These are phyloP conservation scores for Oncorhynchus tshawytscha DNA, from an alignment of 2,113 vertebrate genomes.

Conservation along the genomic window DNA sequence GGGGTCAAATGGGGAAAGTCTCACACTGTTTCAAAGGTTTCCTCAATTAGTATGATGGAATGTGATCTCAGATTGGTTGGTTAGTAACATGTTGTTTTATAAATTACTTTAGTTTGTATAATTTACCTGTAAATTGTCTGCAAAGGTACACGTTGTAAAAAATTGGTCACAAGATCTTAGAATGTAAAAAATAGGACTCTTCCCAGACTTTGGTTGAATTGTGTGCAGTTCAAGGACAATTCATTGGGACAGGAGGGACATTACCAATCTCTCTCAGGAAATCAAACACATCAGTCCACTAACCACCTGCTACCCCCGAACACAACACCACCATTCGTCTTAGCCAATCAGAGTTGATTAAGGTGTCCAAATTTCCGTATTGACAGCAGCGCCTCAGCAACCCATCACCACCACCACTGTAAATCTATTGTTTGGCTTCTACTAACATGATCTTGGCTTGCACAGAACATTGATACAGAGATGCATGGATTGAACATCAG, in stretches of 20 bases:
- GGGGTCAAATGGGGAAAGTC: constrained; percentile 15
- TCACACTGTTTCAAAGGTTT: not conserved
- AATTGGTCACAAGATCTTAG: not conserved
- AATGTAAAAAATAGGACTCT: not conserved
- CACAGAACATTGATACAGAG: constrained; percentile 11
- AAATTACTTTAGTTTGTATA: too few species aligned
- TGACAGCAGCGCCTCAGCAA: constrained; percentile 7
- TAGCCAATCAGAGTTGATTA: constrained; percentile 42
- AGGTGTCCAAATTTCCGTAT: constrained; percentile 15
- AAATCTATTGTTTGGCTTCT: not conserved
- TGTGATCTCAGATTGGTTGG: not conserved
- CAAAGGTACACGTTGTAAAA: too few species aligned
- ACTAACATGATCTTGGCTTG: constrained; percentile 53
- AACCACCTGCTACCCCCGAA: constrained; percentile 43
- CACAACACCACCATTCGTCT: constrained; percentile 48
- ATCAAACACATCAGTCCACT: not conserved
- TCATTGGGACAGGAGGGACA: not conserved
- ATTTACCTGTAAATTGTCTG: too few species aligned
- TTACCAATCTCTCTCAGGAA: constrained; percentile 12
- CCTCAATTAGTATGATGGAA: not conserved
- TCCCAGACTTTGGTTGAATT: not conserved
- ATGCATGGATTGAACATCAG: not conserved
- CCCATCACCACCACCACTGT: not conserved
- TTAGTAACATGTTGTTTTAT: not conserved
- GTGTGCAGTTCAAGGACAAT: not conserved